phyloP scores from a whole-genome alignment of 1,140 invertebrate species.

The Plutomurus gul region DNA sequence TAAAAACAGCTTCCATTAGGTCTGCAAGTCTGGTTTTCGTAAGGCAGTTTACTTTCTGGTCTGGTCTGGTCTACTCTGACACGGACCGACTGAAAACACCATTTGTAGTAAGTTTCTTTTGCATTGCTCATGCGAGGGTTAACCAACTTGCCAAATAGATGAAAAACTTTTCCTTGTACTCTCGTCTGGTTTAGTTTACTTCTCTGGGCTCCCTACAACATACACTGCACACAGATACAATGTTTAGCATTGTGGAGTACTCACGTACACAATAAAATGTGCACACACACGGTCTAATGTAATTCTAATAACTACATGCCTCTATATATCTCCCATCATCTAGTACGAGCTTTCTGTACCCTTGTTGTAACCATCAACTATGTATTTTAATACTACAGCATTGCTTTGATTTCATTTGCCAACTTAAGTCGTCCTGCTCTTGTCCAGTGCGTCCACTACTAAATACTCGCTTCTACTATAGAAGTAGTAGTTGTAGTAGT shows the following conservation, averaged over 20 bases:
- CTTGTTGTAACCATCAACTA: too few species aligned
- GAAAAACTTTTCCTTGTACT: constrained; percentile 28
- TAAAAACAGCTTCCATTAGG: constrained; percentile 29
- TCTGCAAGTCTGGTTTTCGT: constrained; percentile 14
- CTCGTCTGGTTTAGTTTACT: constrained; percentile 18
- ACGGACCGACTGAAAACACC: neutral
- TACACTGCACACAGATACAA: too few species aligned
- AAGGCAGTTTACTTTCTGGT: neutral
- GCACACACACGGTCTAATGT: too few species aligned
- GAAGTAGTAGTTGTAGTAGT: neutral
- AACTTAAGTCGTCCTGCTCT: neutral
- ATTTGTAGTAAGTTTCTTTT: neutral
- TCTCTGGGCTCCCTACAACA: neutral
- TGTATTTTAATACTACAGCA: too few species aligned
- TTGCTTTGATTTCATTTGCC: neutral
- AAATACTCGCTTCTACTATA: too few species aligned
- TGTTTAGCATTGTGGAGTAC: too few species aligned
- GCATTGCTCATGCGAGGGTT: constrained; percentile 7
- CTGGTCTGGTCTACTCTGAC: neutral
- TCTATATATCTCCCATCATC: too few species aligned
- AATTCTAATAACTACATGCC: too few species aligned
- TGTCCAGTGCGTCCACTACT: constrained; percentile 10
- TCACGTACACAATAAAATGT: too few species aligned
- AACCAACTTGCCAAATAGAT: constrained; percentile 23
- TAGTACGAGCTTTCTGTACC: too few species aligned